Evolutionary conservation across 2,797 vertebrate species (phyloP).

Genomic region (Sorex maritimensis): DNA sequence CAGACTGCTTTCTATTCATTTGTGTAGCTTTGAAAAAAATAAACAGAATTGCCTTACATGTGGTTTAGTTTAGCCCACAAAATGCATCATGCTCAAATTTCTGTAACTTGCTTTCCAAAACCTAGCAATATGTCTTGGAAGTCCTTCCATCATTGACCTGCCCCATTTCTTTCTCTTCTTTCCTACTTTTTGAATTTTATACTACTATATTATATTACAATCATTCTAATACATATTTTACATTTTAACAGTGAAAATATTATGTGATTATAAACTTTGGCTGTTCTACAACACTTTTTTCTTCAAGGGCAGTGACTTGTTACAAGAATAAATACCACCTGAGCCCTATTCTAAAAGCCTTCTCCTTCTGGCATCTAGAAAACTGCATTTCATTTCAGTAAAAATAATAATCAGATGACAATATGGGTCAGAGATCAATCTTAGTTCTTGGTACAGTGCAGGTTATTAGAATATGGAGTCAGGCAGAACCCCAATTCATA

Average conservation of each 20-base stretch:
- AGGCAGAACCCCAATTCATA: conserved; percentile 9
- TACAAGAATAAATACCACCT: neutral
- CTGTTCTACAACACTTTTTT: neutral
- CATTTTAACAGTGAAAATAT: conserved; percentile 19
- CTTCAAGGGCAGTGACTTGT: neutral
- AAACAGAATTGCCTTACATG: conserved; percentile 1
- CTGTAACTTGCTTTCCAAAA: conserved; percentile 20
- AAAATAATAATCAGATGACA: neutral
- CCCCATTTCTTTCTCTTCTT: neutral
- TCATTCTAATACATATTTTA: neutral
- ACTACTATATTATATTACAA: neutral
- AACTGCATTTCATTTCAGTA: conserved; percentile 25
- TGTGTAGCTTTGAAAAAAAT: conserved; percentile 52
- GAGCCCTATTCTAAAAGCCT: neutral
- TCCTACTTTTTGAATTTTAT: neutral
- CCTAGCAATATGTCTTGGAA: neutral
- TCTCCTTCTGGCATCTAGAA: conserved; percentile 33
- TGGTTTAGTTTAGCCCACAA: conserved; percentile 29
- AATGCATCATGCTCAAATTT: conserved; percentile 45
- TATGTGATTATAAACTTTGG: neutral
- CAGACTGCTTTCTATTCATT: neutral
- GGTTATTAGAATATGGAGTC: neutral
- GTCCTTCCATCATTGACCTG: conserved; percentile 8
- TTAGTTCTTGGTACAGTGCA: neutral
- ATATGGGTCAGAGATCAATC: neutral